Conservation (phyloP, 1,140 invertebrate genomes). For the Cydia amplana region DNA sequence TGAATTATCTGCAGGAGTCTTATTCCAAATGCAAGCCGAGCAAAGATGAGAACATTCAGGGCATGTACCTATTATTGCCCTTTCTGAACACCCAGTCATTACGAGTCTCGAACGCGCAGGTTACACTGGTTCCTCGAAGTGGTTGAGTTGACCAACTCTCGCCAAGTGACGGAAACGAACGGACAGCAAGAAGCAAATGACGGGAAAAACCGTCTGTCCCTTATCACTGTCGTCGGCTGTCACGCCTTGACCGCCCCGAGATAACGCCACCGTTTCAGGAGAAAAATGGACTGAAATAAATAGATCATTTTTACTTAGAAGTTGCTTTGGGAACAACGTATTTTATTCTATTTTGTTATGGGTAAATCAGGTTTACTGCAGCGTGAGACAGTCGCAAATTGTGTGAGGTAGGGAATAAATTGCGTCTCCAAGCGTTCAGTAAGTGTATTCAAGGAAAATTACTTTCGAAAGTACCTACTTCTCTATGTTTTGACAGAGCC, state of each 20-base stretch:
- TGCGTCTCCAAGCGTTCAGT: no score
- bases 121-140: neutral
- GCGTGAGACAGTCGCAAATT: no score
- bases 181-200: constrained; percentile 24
- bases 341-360: neutral
- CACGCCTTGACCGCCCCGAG: constrained; percentile 14
- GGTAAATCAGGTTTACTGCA: no score
- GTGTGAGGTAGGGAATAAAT: no score
- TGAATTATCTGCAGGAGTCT: no score
- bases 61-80: no score
- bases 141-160: neutral
- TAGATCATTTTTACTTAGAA: neutral
- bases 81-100: no score
- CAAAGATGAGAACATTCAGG: no score
- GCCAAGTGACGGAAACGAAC: neutral
- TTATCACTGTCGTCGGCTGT: constrained; percentile 26
- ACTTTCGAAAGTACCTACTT: no score
- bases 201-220: constrained; percentile 13
- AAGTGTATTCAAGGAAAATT: no score
- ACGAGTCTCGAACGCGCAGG: neutral
- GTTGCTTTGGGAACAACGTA: neutral
- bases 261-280: neutral
- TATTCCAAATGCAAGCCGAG: no score
- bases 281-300: neutral
- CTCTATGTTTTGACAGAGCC: no score